phyloP scores from a whole-genome alignment of 2,113 vertebrate species.

The Gymnorhina tibicen region DNA sequence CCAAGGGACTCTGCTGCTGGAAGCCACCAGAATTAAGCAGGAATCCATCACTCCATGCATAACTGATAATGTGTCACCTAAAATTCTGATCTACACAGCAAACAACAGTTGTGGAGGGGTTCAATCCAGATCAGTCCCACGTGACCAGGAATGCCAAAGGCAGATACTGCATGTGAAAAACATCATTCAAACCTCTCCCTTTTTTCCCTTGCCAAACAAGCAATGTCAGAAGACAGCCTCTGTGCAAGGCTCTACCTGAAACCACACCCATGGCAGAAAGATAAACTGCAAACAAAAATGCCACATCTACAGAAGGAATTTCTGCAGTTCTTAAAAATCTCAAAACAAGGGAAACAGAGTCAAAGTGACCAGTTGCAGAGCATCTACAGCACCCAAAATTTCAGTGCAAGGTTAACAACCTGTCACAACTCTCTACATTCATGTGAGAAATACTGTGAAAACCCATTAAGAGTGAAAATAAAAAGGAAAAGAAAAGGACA shows the following conservation, averaged over 20 bases:
- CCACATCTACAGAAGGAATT: not conserved
- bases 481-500: not conserved
- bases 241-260: not conserved
- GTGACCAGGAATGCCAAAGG: not conserved
- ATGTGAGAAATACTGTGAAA: not conserved
- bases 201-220: not conserved
- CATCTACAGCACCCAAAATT: not conserved
- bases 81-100: not conserved
- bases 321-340: not conserved
- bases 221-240: not conserved
- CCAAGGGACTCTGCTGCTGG: not conserved
- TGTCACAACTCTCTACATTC: not conserved
- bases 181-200: not conserved
- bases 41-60: not conserved
- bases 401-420: not conserved
- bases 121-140: not conserved
- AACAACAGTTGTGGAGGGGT: not conserved
- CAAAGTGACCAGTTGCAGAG: not conserved
- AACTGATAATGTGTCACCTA: not conserved
- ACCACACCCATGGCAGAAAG: not conserved
- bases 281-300: not conserved
- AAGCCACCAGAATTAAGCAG: not conserved
- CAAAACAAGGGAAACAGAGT: not conserved
- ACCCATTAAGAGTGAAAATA: not conserved
- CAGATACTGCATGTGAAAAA: not conserved